Conservation (phyloP, 2,888 invertebrate genomes). For the Stictocephala bisonia region DNA sequence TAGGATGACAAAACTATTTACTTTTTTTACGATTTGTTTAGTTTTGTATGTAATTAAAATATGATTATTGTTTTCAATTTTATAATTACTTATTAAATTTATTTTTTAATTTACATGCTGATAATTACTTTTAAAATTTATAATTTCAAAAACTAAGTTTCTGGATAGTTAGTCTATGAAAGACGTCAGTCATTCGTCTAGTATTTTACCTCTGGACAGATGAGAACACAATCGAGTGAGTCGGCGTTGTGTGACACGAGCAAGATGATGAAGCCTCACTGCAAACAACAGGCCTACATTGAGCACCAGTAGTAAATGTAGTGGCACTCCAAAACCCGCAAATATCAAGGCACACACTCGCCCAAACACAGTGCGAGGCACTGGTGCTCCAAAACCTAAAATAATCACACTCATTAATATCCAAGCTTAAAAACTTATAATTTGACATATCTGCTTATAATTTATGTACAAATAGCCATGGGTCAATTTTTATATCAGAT, state of each 20-base stretch:
- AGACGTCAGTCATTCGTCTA: too few species aligned
- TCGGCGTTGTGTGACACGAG: slow-evolving; percentile 60
- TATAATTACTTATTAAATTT: too few species aligned
- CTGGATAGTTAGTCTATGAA: too few species aligned
- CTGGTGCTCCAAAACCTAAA: slow-evolving; percentile 78
- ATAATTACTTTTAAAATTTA: too few species aligned
- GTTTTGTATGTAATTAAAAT: too few species aligned
- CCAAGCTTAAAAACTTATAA: too few species aligned
- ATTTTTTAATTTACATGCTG: too few species aligned
- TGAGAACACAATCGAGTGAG: slow-evolving; percentile 47
- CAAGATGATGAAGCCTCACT: slow-evolving; percentile 66
- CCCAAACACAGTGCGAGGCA: slow-evolving; percentile 74
- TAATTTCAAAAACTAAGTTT: too few species aligned
- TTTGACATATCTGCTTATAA: too few species aligned
- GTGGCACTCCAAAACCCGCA: slow-evolving; percentile 74
- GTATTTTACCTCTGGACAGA: slow-evolving; percentile 51
- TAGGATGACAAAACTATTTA: too few species aligned
- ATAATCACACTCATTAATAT: slow-evolving; percentile 47
- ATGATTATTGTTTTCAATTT: too few species aligned
- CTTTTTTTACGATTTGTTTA: too few species aligned
- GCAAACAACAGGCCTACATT: slow-evolving; percentile 68
- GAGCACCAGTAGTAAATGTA: slow-evolving; percentile 72
- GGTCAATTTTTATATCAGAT: neutral
- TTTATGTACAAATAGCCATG: neutral
- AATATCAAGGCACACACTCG: slow-evolving; percentile 73